Evolutionary conservation across 2,113 vertebrate genomes (phyloP).

Genomic region (Clarias macrocephalus): DNA sequence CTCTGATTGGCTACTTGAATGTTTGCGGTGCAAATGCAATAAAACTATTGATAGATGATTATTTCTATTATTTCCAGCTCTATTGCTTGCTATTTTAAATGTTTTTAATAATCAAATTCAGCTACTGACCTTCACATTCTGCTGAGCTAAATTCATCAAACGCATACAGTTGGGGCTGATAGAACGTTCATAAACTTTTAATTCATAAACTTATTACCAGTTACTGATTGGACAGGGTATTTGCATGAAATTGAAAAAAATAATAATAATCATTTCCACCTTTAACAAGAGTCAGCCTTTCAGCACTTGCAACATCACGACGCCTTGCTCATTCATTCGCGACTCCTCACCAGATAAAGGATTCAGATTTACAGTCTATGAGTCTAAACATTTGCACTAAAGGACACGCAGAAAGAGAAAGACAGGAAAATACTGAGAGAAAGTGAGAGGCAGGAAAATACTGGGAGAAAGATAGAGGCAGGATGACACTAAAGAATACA

Average conservation of each 20-base stretch:
- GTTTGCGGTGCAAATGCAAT: not conserved
- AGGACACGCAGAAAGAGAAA: not conserved
- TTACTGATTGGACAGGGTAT: not conserved
- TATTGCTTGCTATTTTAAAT: not conserved
- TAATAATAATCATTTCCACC: not conserved
- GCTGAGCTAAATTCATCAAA: not conserved
- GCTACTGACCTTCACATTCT: not conserved
- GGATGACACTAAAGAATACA: constrained; percentile 35
- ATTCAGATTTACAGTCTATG: not conserved
- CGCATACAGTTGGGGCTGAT: not conserved
- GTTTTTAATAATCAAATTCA: not conserved
- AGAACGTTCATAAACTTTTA: not conserved
- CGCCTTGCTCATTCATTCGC: no score
- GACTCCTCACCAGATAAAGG: not conserved
- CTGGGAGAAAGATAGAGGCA: not conserved
- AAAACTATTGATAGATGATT: not conserved
- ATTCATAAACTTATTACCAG: not conserved
- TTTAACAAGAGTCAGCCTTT: not conserved
- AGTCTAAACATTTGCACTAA: not conserved
- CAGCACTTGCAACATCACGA: not conserved
- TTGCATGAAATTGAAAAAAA: not conserved
- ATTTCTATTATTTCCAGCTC: not conserved
- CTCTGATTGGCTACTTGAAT: not conserved
- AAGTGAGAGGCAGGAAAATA: no score
- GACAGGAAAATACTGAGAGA: not conserved